Conservation (phyloP, 2,797 vertebrate genomes). For the Chiroxiphia lanceolata region DNA sequence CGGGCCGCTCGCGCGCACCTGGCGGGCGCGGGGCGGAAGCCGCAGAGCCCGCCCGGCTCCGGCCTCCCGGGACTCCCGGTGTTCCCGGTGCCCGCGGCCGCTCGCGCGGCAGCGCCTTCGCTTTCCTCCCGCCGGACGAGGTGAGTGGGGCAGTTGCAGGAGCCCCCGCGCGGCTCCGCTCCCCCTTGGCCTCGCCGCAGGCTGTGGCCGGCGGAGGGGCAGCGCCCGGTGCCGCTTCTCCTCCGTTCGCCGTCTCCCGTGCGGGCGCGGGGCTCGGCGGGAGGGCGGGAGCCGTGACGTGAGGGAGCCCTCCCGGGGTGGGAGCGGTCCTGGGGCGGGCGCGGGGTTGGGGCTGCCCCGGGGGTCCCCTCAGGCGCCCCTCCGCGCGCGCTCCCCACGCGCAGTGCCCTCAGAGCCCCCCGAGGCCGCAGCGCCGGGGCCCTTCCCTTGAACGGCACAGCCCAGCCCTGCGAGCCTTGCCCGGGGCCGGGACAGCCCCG, state of each 20-base stretch:
- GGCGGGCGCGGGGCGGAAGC: conserved; percentile 46
- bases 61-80: not conserved
- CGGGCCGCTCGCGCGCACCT: conserved; percentile 64
- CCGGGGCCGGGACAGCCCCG: not conserved
- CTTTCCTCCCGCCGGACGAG: not conserved
- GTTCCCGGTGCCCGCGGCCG: not conserved
- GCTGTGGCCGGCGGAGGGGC: not conserved
- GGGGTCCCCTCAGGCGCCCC: not conserved
- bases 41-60: not conserved
- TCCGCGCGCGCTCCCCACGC: not conserved
- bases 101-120: not conserved
- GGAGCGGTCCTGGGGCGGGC: rapidly evolving
- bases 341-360: not conserved
- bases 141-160: not conserved
- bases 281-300: not conserved
- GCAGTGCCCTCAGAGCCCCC: rapidly evolving
- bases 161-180: not conserved
- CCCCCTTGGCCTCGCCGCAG: not conserved
- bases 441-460: not conserved
- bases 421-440: not conserved
- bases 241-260: too few species aligned
- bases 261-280: not conserved
- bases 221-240: not conserved
- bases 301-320: not conserved
- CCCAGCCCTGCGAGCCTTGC: not conserved